These are phyloP conservation scores for Drosophila mulleri DNA, from an alignment of 2,888 invertebrate genomes.

Conservation along the genomic window DNA sequence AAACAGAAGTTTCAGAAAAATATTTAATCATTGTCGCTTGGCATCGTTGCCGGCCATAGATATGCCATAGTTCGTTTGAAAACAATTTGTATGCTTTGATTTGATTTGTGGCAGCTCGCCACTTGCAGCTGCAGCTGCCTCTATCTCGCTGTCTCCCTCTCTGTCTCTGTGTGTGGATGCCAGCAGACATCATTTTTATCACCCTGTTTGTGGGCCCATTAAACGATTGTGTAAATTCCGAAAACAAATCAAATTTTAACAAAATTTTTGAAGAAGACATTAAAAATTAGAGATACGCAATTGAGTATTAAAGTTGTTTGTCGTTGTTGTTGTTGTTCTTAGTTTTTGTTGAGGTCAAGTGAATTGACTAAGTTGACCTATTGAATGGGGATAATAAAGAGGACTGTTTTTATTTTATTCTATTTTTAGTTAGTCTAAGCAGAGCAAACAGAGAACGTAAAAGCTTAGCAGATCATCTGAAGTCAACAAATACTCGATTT, in stretches of 20 bases:
- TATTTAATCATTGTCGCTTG: constrained; percentile 75
- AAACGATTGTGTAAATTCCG: constrained; percentile 75
- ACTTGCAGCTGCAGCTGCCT: constrained; percentile 41
- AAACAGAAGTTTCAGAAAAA: constrained; percentile 68
- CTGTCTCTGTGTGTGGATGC: background rate
- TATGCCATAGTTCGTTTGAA: constrained; percentile 75
- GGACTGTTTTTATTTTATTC: no score
- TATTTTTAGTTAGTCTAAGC: no score
- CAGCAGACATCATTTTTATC: constrained; percentile 49
- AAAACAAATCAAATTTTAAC: constrained; percentile 59
- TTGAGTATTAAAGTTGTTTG: constrained; percentile 34
- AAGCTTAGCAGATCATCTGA: no score
- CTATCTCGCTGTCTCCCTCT: constrained; percentile 11
- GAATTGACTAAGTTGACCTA: background rate
- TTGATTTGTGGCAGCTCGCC: constrained; percentile 55
- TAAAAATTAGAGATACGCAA: constrained; percentile 53
- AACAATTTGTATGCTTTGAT: constrained; percentile 76
- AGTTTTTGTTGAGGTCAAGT: constrained; percentile 37
- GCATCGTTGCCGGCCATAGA: constrained; percentile 54
- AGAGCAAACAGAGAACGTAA: no score
- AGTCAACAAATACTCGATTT: no score
- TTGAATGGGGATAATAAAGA: background rate
- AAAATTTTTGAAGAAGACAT: constrained; percentile 60
- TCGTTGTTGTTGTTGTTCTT: background rate
- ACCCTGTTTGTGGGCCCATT: constrained; percentile 64